Conservation (phyloP, 2,113 vertebrate species). For the Craseonycteris thonglongyai region DNA sequence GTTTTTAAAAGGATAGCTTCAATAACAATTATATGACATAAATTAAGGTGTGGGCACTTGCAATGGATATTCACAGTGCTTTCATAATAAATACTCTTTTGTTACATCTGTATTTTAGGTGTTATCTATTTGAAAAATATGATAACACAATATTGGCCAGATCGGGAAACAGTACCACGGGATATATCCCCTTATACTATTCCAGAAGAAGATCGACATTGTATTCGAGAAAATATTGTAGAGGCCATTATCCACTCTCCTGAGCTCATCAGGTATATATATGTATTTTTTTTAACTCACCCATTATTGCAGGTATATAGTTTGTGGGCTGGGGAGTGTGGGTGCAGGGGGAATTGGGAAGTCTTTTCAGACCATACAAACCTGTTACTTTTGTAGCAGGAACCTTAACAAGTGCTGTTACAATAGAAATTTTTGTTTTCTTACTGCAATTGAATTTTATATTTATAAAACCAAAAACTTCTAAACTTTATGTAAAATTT, state of each 20-base stretch:
- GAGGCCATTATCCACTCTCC: slow-evolving; percentile 99
- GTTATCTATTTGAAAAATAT: slow-evolving; percentile 99
- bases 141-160: slow-evolving; percentile 98
- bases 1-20: not conserved
- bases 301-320: not conserved
- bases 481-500: not conserved
- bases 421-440: not conserved
- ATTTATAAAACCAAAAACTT: not conserved
- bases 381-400: not conserved
- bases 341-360: not conserved
- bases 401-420: not conserved
- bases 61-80: not conserved
- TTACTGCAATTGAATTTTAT: not conserved
- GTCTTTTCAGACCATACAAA: not conserved
- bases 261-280: slow-evolving; percentile 94
- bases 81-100: slow-evolving; percentile 44
- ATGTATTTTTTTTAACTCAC: not conserved
- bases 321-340: not conserved
- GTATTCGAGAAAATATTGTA: slow-evolving; percentile 97
- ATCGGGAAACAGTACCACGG: slow-evolving; percentile 88
- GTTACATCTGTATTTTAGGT: slow-evolving; percentile 79
- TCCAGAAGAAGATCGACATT: slow-evolving; percentile 94
- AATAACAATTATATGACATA: not conserved
- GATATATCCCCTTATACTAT: slow-evolving; percentile 93
- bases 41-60: not conserved